Evolutionary conservation across 2,113 vertebrate genomes (phyloP).

Genomic region (Alethe castanea): DNA sequence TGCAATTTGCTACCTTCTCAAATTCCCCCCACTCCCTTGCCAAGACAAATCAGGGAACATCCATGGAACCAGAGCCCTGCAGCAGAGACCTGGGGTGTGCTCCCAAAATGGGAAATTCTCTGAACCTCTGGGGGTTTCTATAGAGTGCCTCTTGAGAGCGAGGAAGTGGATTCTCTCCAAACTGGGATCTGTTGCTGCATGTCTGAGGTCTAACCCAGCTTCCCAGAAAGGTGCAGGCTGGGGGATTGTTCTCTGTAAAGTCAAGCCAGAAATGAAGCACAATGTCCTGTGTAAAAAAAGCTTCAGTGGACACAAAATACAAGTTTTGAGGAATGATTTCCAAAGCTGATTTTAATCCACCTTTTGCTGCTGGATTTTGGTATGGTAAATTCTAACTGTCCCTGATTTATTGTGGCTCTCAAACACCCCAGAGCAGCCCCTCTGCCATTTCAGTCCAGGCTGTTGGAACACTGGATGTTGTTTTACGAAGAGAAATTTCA

Average conservation of each 20-base stretch:
- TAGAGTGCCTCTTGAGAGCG: not conserved
- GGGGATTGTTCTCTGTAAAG: not conserved
- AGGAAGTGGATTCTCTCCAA: not conserved
- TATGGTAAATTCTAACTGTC: not conserved
- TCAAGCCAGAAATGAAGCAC: not conserved
- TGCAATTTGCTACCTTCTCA: slow-evolving; percentile 44
- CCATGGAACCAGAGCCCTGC: fast-evolving
- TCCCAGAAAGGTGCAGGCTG: not conserved
- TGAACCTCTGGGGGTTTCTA: not conserved
- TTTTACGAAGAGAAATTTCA: not conserved
- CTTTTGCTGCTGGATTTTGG: not conserved
- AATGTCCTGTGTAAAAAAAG: not conserved
- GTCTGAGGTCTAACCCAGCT: not conserved
- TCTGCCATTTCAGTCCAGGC: not conserved
- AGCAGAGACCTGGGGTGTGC: not conserved
- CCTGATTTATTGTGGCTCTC: not conserved
- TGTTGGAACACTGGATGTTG: not conserved
- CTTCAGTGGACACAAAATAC: not conserved
- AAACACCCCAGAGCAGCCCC: not conserved
- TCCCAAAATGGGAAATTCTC: not conserved
- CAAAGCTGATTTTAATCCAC: not conserved
- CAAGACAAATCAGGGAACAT: slow-evolving; percentile 26
- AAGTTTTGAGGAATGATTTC: not conserved
- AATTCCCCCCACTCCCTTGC: not conserved
- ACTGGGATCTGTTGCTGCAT: not conserved